Evolutionary conservation across 2,113 vertebrate species (phyloP).

Genomic region (Taxidea taxus): DNA sequence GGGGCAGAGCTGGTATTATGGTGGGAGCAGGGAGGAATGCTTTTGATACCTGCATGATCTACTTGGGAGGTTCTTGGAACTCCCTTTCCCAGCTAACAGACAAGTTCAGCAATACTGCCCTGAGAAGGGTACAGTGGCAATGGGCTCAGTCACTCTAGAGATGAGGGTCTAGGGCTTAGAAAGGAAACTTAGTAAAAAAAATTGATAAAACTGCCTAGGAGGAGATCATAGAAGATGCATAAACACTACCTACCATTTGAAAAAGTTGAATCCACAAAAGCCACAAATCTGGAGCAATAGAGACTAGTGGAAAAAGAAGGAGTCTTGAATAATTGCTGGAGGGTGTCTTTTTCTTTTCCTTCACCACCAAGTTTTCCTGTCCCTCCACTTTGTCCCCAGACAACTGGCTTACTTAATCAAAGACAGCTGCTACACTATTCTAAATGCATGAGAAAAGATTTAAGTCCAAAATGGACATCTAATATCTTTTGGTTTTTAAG

Average conservation of each 20-base stretch:
- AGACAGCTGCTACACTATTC: neutral
- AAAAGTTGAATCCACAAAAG: neutral
- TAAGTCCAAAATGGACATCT: neutral
- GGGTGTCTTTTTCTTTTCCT: neutral
- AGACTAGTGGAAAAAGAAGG: neutral
- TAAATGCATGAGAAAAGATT: neutral
- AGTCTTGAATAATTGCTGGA: neutral
- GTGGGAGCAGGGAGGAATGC: neutral
- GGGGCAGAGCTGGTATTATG: neutral
- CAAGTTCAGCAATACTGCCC: neutral
- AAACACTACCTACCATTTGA: neutral
- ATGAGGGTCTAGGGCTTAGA: neutral
- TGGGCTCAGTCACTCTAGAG: neutral
- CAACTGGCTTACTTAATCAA: neutral
- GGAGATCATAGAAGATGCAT: neutral
- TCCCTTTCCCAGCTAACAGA: neutral
- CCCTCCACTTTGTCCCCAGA: neutral
- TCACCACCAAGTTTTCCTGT: neutral
- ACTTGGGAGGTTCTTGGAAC: neutral
- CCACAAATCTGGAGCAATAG: neutral
- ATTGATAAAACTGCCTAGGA: neutral
- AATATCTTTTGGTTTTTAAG: neutral
- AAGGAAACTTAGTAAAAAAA: neutral
- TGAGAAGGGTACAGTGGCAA: neutral
- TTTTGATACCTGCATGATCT: neutral